Evolutionary conservation across 2,888 invertebrate species (phyloP).

Genomic region (Torymus tubicola): DNA sequence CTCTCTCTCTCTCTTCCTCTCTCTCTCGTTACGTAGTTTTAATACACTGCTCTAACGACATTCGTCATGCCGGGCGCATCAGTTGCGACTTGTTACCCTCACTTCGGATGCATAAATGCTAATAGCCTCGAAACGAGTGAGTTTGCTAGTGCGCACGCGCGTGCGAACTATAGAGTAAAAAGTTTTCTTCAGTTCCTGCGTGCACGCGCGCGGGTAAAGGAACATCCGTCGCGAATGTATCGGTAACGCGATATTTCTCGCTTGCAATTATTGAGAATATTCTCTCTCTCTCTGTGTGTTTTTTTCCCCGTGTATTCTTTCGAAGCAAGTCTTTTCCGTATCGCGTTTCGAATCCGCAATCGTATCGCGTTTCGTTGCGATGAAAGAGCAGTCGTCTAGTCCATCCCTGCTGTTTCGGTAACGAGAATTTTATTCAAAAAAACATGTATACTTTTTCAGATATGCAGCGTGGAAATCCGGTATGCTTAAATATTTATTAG

Average conservation of each 20-base stretch:
- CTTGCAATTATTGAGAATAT: too few species aligned
- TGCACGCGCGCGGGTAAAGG: not conserved
- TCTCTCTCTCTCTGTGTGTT: too few species aligned
- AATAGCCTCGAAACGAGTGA: conserved; percentile 14
- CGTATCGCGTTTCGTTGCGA: too few species aligned
- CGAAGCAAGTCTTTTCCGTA: too few species aligned
- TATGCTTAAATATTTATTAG: too few species aligned
- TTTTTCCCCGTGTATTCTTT: too few species aligned
- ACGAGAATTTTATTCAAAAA: not conserved
- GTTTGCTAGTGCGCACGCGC: not conserved
- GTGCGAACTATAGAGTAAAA: conserved; percentile 22
- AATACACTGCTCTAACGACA: not conserved
- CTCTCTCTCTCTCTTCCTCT: too few species aligned
- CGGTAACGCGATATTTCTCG: too few species aligned
- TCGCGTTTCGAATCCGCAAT: too few species aligned
- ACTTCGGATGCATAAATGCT: conserved; percentile 24
- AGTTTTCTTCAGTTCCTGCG: conserved; percentile 2
- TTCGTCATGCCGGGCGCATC: not conserved
- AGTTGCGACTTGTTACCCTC: not conserved
- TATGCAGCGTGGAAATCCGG: not conserved
- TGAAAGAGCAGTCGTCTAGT: not conserved
- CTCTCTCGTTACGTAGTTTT: too few species aligned
- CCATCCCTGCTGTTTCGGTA: not conserved
- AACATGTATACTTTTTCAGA: not conserved
- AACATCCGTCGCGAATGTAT: not conserved